These are phyloP conservation scores for Pandemis corylana DNA, from an alignment of 2,888 invertebrate species.

Conservation along the genomic window DNA sequence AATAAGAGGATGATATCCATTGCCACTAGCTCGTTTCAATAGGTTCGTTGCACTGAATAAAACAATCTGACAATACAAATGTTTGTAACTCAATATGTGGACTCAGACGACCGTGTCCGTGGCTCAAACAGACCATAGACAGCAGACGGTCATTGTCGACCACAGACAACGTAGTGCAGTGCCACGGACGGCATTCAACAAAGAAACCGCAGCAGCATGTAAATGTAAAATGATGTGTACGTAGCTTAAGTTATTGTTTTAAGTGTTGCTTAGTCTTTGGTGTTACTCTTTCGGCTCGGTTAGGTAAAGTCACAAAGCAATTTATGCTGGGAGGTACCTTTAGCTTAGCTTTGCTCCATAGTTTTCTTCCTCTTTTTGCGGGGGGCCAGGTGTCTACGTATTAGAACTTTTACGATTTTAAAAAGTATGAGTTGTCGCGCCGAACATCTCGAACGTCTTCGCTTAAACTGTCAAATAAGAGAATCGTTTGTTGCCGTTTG, in stretches of 20 bases:
- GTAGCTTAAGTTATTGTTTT: not conserved
- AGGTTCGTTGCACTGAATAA: conserved; percentile 32
- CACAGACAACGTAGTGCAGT: conserved; percentile 13
- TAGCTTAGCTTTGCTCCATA: too few species aligned
- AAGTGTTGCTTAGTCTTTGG: too few species aligned
- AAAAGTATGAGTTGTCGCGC: too few species aligned
- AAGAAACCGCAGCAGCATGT: conserved; percentile 19
- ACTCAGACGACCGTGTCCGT: conserved; percentile 14
- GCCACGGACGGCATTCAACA: conserved; percentile 6
- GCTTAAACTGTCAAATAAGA: too few species aligned
- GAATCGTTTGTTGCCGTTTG: too few species aligned
- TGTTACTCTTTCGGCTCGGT: too few species aligned
- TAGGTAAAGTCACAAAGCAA: too few species aligned
- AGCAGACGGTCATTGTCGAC: conserved; percentile 22
- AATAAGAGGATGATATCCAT: not conserved
- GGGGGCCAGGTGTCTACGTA: too few species aligned
- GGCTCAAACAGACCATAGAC: conserved; percentile 25
- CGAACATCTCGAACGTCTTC: too few species aligned
- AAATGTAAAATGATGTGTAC: conserved; percentile 10
- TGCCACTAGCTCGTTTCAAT: not conserved
- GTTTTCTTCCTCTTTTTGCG: too few species aligned
- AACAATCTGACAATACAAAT: conserved; percentile 29
- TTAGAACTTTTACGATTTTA: too few species aligned
- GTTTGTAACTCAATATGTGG: conserved; percentile 21
- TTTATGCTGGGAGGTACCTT: too few species aligned